Evolutionary conservation across 2,888 invertebrate genomes (phyloP).

Genomic region (Criorhina ranunculi): DNA sequence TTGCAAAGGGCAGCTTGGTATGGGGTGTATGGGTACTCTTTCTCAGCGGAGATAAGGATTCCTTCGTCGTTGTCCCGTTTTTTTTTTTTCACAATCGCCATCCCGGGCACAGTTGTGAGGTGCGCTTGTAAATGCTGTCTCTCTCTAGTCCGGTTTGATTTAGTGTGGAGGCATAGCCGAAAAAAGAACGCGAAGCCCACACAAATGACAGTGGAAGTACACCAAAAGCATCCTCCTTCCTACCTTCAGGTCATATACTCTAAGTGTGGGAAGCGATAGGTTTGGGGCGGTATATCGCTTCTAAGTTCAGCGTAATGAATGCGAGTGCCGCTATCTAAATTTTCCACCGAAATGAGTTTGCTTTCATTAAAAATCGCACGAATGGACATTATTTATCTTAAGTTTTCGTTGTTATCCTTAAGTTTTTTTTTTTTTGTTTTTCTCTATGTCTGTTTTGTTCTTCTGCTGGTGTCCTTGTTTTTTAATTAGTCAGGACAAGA

Average conservation of each 20-base stretch:
- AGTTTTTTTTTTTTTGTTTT: conserved; percentile 64
- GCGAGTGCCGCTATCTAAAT: conserved; percentile 71
- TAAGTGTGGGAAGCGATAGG: neutral
- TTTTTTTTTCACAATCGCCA: conserved; percentile 52
- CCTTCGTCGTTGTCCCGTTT: conserved; percentile 55
- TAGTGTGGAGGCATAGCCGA: conserved; percentile 43
- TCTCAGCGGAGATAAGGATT: conserved; percentile 66
- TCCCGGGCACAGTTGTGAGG: conserved; percentile 12
- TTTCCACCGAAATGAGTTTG: conserved; percentile 77
- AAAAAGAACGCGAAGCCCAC: conserved; percentile 35
- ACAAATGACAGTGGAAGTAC: conserved; percentile 57
- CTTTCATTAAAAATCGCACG: conserved; percentile 76
- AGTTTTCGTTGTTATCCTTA: conserved; percentile 74
- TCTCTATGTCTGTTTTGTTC: conserved; percentile 39
- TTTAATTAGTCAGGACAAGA: conserved; percentile 81
- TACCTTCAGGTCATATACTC: conserved; percentile 13
- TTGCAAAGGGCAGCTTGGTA: conserved; percentile 29
- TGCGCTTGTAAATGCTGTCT: conserved; percentile 29
- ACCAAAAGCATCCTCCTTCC: conserved; percentile 33
- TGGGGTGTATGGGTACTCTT: conserved; percentile 57
- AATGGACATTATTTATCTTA: conserved; percentile 73
- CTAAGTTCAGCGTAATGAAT: conserved; percentile 55
- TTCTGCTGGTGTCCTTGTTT: conserved; percentile 59
- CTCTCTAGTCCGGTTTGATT: conserved; percentile 50
- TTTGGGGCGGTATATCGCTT: conserved; percentile 25